Conservation (phyloP, 2,888 invertebrate genomes). For the Sinohyriopsis cumingii region DNA sequence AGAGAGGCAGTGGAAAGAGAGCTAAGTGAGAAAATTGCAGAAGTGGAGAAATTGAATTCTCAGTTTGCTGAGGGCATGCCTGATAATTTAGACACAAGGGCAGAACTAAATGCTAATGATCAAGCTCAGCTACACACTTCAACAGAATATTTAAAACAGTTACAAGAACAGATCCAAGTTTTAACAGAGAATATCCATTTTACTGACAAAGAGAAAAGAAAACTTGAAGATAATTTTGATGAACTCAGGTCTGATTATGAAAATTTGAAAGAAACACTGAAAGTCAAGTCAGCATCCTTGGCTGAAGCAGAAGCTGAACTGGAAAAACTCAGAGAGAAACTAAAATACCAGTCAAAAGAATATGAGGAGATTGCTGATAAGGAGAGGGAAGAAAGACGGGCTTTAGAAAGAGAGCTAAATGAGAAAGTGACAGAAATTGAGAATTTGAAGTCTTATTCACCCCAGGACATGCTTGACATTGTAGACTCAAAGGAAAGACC, state of each 20-base stretch:
- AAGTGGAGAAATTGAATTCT: not conserved
- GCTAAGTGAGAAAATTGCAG: not conserved
- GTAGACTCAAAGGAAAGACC: no score
- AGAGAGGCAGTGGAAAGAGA: constrained; percentile 20
- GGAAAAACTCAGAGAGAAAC: constrained; percentile 12
- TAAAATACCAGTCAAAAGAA: constrained; percentile 6
- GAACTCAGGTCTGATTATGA: constrained; percentile 2
- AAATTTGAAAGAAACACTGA: not conserved
- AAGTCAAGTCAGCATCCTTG: constrained; percentile 4
- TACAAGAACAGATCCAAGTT: no score
- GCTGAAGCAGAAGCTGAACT: constrained; percentile 22
- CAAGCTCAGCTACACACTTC: no score
- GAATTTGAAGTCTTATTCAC: not conserved
- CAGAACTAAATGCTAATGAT: no score
- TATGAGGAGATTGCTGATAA: constrained; percentile 20
- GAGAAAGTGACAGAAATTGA: constrained; percentile 2
- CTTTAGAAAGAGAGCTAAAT: constrained; percentile 6
- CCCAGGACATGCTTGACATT: no score
- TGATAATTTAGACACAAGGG: no score
- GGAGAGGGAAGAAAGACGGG: constrained; percentile 9
- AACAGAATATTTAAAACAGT: no score
- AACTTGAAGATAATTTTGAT: not conserved
- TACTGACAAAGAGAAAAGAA: not conserved
- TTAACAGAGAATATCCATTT: not conserved
- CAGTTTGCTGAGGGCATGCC: not conserved